Evolutionary conservation across 1,140 invertebrate species (phyloP).

Genomic region (Pogonomyrmex barbatus): DNA sequence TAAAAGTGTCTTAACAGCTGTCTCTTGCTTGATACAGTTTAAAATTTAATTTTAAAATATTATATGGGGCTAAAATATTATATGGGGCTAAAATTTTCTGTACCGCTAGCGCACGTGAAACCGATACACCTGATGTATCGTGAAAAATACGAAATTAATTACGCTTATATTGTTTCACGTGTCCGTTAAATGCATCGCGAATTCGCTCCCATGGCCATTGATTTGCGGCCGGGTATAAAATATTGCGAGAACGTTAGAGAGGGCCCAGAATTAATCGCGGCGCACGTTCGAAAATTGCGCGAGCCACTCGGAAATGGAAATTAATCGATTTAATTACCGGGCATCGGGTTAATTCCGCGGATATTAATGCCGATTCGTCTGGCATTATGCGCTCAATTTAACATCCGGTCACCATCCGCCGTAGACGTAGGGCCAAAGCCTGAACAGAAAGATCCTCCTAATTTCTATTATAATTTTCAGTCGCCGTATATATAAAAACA

Average conservation of each 20-base stretch:
- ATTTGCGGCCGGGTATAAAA: constrained; percentile 57
- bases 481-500: background rate
- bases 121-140: constrained; percentile 6
- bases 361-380: constrained; percentile 63
- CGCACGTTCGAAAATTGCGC: constrained; percentile 49
- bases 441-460: constrained; percentile 5
- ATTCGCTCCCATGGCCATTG: constrained; percentile 28
- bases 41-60: constrained; percentile 37
- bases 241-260: constrained; percentile 54
- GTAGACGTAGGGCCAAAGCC: background rate
- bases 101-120: background rate
- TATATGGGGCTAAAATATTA: constrained; percentile 14
- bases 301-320: constrained; percentile 55
- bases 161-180: constrained; percentile 18
- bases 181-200: constrained; percentile 54
- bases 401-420: constrained; percentile 7
- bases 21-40: background rate
- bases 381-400: constrained; percentile 56
- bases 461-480: constrained; percentile 52
- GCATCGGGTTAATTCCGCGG: constrained; percentile 57
- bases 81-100: background rate
- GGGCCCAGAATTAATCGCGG: constrained; percentile 45
- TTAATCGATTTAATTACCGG: constrained; percentile 62
- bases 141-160: constrained; percentile 57
- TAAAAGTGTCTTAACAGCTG: constrained; percentile 6